phyloP scores from a whole-genome alignment of 2,888 invertebrate genomes.

The Entomobrya multifasciata region DNA sequence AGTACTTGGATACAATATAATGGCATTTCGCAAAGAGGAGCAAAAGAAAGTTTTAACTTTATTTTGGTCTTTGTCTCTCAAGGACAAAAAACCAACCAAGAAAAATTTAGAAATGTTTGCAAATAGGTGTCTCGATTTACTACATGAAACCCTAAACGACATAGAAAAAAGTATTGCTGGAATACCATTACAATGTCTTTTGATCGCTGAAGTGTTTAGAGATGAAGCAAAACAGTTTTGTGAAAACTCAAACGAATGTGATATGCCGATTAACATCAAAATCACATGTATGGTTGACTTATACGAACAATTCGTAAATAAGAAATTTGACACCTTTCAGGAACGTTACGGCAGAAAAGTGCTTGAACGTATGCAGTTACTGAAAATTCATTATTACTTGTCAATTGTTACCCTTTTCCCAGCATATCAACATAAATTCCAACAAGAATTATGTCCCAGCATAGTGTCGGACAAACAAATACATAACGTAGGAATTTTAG shows the following conservation, averaged over 20 bases:
- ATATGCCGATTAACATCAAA: too few relatives aligned
- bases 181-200: constrained; percentile 9
- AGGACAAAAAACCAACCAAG: too few relatives aligned
- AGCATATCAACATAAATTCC: too few relatives aligned
- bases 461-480: too few relatives aligned
- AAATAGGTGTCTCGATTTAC: too few relatives aligned
- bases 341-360: background rate
- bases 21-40: constrained; percentile 80
- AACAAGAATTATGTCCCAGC: too few relatives aligned
- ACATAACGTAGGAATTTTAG: background rate
- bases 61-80: too few relatives aligned
- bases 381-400: too few relatives aligned
- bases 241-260: too few relatives aligned
- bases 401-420: too few relatives aligned
- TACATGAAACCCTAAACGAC: background rate
- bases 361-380: background rate
- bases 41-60: too few relatives aligned
- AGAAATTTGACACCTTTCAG: background rate
- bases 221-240: background rate
- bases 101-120: too few relatives aligned
- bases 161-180: background rate
- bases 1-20: background rate
- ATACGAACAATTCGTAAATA: background rate
- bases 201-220: background rate
- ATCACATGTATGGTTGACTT: background rate